A percentile compares a stretch with the other conserved stretches of the same genome.
These are phyloP conservation scores for Bujurquina vittata DNA, from an alignment of 2,113 vertebrate genomes.

Conservation along the genomic window DNA sequence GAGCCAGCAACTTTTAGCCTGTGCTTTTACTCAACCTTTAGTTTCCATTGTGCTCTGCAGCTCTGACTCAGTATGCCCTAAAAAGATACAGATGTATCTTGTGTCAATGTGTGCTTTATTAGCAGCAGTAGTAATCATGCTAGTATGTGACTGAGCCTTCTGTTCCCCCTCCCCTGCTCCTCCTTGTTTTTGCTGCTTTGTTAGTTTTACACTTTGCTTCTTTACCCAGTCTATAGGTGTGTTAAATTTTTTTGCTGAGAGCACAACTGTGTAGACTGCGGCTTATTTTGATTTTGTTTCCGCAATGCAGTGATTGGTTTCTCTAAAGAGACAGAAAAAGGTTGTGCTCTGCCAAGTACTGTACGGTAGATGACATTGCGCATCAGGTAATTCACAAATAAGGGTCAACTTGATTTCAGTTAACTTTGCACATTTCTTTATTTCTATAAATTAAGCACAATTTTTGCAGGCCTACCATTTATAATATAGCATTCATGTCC, in stretches of 20 bases:
- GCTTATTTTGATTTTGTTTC: background rate
- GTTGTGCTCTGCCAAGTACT: conserved; percentile 2
- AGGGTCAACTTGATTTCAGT: conserved; percentile 8
- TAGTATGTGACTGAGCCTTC: conserved; percentile 41
- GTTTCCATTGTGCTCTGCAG: conserved; percentile 39
- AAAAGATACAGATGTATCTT: conserved; percentile 10
- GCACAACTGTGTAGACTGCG: background rate
- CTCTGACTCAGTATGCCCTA: background rate
- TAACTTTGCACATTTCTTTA: background rate
- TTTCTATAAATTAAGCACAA: background rate
- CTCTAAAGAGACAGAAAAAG: background rate
- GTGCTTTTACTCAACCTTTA: conserved; percentile 7
- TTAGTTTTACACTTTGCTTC: conserved; percentile 43
- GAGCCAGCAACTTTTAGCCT: background rate
- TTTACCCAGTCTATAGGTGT: conserved; percentile 19
- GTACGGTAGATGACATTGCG: conserved; percentile 3
- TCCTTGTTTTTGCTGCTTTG: conserved; percentile 60
- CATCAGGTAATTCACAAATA: conserved; percentile 18
- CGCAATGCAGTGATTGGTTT: conserved; percentile 14
- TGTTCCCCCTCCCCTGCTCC: conserved; percentile 38
- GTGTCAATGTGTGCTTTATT: conserved; percentile 30
- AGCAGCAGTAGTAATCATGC: conserved; percentile 46
- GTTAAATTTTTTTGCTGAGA: conserved; percentile 18
- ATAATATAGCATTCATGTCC: background rate
- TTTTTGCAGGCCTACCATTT: background rate